These are phyloP conservation scores for Macrocentrus cingulum DNA, from an alignment of 1,140 invertebrate species.

Conservation along the genomic window DNA sequence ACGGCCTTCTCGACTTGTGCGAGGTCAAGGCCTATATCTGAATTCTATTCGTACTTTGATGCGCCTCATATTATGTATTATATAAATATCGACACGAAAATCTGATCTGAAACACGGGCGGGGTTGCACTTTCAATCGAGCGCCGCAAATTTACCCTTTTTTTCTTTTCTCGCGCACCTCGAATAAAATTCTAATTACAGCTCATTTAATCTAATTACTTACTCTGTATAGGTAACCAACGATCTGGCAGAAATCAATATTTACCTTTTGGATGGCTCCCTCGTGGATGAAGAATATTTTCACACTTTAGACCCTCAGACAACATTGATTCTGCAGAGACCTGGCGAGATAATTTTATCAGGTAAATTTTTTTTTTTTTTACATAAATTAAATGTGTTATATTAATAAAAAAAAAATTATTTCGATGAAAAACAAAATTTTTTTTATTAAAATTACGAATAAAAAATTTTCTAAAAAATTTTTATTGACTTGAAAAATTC, in stretches of 20 bases:
- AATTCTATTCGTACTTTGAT: slow-evolving; percentile 17
- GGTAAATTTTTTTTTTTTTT: no score
- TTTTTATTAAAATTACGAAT: no score
- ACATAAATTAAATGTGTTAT: no score
- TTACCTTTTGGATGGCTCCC: slow-evolving; percentile 68
- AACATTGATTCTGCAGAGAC: slow-evolving; percentile 67
- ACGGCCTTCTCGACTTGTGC: slow-evolving; percentile 32
- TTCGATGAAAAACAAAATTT: no score
- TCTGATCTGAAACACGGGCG: no score
- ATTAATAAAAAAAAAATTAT: neutral
- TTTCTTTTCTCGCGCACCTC: no score
- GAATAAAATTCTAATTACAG: no score
- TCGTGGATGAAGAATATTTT: slow-evolving; percentile 76
- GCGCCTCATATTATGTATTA: slow-evolving; percentile 16
- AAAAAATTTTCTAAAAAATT: no score
- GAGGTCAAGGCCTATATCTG: slow-evolving; percentile 28
- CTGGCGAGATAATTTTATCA: slow-evolving; percentile 65
- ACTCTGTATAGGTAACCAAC: slow-evolving; percentile 47
- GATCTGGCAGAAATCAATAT: slow-evolving; percentile 50
- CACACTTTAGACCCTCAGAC: slow-evolving; percentile 71
- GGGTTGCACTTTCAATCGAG: no score
- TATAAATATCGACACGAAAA: no score
- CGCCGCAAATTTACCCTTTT: no score
- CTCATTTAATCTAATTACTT: slow-evolving; percentile 8
- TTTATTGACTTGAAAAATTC: no score